phyloP scores from a whole-genome alignment of 2,797 vertebrate genomes.

The Halcyon smyrnensis region DNA sequence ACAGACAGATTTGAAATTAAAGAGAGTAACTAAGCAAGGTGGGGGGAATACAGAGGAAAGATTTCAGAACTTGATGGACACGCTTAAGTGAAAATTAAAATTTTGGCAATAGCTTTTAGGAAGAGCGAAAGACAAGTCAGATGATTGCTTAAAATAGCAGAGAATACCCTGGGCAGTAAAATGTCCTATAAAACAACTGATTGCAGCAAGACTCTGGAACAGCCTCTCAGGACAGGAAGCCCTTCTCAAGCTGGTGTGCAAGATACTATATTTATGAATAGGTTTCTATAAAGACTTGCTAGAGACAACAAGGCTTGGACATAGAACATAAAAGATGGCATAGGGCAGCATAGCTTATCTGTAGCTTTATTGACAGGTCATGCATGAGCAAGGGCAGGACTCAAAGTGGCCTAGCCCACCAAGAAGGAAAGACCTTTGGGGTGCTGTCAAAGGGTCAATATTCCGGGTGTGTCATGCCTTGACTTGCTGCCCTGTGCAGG shows the following conservation, averaged over 20 bases:
- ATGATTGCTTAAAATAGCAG: background rate
- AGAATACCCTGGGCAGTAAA: background rate
- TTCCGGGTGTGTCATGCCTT: fast-evolving
- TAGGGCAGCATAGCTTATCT: background rate
- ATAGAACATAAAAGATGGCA: background rate
- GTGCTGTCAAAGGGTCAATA: background rate
- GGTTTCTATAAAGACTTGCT: background rate
- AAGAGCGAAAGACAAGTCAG: background rate
- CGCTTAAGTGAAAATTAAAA: background rate
- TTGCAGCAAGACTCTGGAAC: background rate
- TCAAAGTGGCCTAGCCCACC: fast-evolving
- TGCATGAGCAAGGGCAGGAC: background rate
- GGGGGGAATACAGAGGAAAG: background rate
- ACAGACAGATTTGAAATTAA: background rate
- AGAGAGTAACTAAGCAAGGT: background rate
- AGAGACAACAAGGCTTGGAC: background rate
- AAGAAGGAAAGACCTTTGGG: background rate
- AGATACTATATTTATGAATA: background rate
- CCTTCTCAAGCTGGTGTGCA: background rate
- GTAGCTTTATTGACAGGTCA: background rate
- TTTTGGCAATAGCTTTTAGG: background rate
- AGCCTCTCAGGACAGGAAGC: background rate
- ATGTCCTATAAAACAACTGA: background rate
- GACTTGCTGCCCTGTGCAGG: background rate
- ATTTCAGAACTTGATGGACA: background rate